phyloP scores from a whole-genome alignment of 1,140 invertebrate genomes.

The Physella acuta region DNA sequence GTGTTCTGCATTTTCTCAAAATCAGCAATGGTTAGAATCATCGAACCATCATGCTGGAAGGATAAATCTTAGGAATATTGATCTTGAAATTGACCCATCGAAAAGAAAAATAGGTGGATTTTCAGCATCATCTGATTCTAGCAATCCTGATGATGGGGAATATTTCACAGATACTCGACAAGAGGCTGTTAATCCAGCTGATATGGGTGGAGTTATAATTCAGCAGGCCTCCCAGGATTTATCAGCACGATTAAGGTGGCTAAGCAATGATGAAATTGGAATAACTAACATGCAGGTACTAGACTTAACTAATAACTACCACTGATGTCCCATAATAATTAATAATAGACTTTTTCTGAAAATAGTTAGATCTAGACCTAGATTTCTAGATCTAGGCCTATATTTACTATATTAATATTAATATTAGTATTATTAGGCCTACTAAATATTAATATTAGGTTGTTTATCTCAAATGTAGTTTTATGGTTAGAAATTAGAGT shows the following conservation, averaged over 20 bases:
- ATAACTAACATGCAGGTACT: constrained; percentile 65
- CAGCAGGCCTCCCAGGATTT: constrained; percentile 52
- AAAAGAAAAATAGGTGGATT: constrained; percentile 22
- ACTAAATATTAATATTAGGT: no score
- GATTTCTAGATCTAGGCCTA: no score
- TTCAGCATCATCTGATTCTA: constrained; percentile 20
- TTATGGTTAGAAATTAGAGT: no score
- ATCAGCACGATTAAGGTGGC: constrained; percentile 52
- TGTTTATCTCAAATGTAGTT: no score
- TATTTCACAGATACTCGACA: constrained; percentile 43
- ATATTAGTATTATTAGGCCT: no score
- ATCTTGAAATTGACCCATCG: not conserved
- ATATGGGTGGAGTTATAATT: constrained; percentile 52
- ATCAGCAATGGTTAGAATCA: constrained; percentile 28
- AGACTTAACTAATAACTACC: not conserved
- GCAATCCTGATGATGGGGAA: constrained; percentile 29
- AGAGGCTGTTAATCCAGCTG: constrained; percentile 38
- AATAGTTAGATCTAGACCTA: no score
- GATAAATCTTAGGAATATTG: constrained; percentile 36
- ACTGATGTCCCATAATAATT: no score
- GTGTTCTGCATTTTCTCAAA: constrained; percentile 24
- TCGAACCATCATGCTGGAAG: constrained; percentile 26
- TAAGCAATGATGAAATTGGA: constrained; percentile 65
- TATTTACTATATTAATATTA: no score
- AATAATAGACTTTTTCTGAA: no score